Evolutionary conservation across 2,888 invertebrate species (phyloP), one percentile per base, ranked within the genome.

Genomic region (Orthosia cruda): DNA sequence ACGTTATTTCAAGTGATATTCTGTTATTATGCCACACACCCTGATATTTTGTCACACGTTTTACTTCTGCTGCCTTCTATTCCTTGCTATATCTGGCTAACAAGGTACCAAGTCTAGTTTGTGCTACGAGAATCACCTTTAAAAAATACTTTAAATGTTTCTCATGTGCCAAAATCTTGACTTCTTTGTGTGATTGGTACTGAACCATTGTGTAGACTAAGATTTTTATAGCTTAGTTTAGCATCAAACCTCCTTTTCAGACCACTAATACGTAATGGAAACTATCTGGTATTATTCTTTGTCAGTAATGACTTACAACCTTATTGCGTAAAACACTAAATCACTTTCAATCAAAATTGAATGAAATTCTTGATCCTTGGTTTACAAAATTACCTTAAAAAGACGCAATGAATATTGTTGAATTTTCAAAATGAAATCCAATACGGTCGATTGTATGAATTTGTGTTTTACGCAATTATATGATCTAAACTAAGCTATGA

Each of bases 101-200:
- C 40, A 54, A 61, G 18, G 26, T 61, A 55, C 49, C 40, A 61
- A 71, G 18, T 70, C 26, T 61, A 50, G 71, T 71, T 61, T 5
- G 71, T 61, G 54, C 26, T 75, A 50, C 5, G 61, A 79, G 54
- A 61, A 78, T 75, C 59, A 26, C 18, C 18, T 59, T 72, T 45
- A 5, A 64, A 71, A 77, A 49, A 59, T 61, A 63, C 15, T 26
- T 26, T 54, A 49, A 67, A 68, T 57, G 54, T 61, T 50, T 77
- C 50, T 69, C 64, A 77, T 73, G 73, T 84, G 84, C 84, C 81
- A 84, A 83, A 83, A 71, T 63, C 1, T 67, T 71, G 11, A 68
- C 32, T 67, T 57, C 4, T 63, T 82, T 68, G 54, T 68, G 45
- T 83, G 40, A 55, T n/a, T n/a, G n/a, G n/a, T 62, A 78, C 26